phyloP scores from a whole-genome alignment of 2,797 vertebrate genomes.

The Eleutherodactylus coqui region DNA sequence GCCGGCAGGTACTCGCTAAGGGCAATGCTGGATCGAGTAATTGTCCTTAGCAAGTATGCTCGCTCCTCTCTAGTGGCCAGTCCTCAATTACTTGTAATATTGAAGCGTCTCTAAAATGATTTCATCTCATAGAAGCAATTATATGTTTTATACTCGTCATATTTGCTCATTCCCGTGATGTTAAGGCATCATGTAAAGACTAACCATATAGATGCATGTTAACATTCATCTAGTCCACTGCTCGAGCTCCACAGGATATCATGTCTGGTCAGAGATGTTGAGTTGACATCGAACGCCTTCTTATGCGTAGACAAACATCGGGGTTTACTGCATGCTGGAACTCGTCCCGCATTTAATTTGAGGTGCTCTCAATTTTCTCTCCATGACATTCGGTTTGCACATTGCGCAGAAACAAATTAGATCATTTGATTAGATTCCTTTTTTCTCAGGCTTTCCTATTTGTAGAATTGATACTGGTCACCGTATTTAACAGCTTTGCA shows the following conservation, averaged over 20 bases:
- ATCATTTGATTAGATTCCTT: conserved; percentile 36
- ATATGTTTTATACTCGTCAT: conserved; percentile 16
- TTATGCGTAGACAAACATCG: conserved; percentile 39
- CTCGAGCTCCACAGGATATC: conserved; percentile 37
- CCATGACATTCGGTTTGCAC: conserved; percentile 29
- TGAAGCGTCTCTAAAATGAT: conserved; percentile 39
- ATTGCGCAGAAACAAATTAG: conserved; percentile 24
- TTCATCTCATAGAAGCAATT: conserved; percentile 52
- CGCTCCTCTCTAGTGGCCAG: no score
- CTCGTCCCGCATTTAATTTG: conserved; percentile 42
- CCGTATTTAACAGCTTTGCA: background rate
- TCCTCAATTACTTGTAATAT: conserved; percentile 3
- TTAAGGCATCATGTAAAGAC: conserved; percentile 43
- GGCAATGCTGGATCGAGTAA: no score
- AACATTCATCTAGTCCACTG: conserved; percentile 46
- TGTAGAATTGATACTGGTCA: background rate
- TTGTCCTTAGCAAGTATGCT: no score
- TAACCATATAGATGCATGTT: conserved; percentile 40
- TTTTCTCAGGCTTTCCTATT: background rate
- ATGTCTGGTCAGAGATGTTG: conserved; percentile 34
- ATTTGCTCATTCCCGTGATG: conserved; percentile 43
- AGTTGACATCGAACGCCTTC: conserved; percentile 30
- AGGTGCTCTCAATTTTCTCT: conserved; percentile 42
- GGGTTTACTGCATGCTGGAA: conserved; percentile 34
- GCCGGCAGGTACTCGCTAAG: no score